Evolutionary conservation across 2,888 invertebrate species (phyloP), one percentile per base, ranked within the genome.

Genomic region (Rhingia campestris): DNA sequence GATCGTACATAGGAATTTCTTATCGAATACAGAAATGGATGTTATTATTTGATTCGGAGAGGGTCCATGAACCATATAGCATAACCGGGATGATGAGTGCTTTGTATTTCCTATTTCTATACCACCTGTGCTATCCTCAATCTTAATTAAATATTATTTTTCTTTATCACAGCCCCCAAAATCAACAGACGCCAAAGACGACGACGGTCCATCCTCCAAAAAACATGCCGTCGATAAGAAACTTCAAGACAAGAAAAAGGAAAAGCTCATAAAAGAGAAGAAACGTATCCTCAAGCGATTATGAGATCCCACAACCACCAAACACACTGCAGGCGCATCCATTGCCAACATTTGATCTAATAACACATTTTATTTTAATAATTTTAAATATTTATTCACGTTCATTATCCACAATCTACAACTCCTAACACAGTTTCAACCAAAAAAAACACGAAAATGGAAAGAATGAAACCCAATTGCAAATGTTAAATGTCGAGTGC

Each of bases 171-270:
- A 93, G 93, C 92, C 92, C 33, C 91, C 92, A 56, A 93, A 93
- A 89, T 88, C 88, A 74, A 87, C 87, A 74, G 90, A 91, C 87
- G 87, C 89, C 86, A 91, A 91, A 88, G 91, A 92, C 33, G 93
- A 93, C 84, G 94, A 94, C 87, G 96, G 95, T 47, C 96, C 97
- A 61, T 92, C 94, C 89, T 95, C 96, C 67, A 97, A 97, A 92
- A 97, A 96, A 90, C 96, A 96, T 91, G 96, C 95, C n/a, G 94
- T 95, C 74, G 96, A 95, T 89, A 96, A 95, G 92, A 95, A 95
- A 92, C 90, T 94, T 10, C 94, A 95, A 32, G 95, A 95, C 87
- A 95, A 95, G 90, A 95, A 95, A 89, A 95, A 92, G 84, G 91
- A 92, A 81, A 95, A 92, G 90, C 92, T 95, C 88, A 92, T 95